Conservation (phyloP, 2,113 vertebrate genomes). For the Axis porcinus region DNA sequence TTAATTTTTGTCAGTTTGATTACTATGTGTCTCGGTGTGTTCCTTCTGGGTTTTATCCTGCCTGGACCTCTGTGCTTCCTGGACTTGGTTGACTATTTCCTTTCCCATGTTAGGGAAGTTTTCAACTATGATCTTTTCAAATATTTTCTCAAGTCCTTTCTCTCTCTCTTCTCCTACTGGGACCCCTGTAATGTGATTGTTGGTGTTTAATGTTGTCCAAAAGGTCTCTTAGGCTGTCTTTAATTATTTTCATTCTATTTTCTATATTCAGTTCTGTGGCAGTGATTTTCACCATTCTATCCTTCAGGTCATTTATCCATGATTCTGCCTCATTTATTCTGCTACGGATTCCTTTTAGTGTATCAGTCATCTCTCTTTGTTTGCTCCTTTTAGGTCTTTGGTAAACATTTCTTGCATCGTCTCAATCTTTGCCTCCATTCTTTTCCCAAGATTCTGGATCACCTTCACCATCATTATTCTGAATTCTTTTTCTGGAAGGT, state of each 20-base stretch:
- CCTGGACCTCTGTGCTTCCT: background rate
- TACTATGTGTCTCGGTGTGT: background rate
- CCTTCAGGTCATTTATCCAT: rapidly evolving
- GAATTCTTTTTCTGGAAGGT: background rate
- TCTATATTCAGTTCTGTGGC: background rate
- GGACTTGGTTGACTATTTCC: background rate
- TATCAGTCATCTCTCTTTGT: background rate
- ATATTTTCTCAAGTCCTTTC: background rate
- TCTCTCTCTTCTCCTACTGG: background rate
- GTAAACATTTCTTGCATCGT: background rate
- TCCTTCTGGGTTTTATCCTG: background rate
- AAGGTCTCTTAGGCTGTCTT: background rate
- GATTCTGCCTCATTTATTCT: background rate
- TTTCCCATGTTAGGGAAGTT: background rate
- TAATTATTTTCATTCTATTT: background rate
- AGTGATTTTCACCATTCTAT: background rate
- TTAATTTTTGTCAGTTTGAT: background rate
- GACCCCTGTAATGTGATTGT: background rate
- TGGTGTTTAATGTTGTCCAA: background rate
- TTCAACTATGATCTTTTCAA: background rate
- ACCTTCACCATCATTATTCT: background rate
- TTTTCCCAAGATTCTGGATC: background rate
- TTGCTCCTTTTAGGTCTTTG: background rate
- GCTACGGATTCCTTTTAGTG: background rate
- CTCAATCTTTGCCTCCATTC: background rate